phyloP scores from a whole-genome alignment of 2,888 invertebrate species.

The Cryptosula pallasiana region DNA sequence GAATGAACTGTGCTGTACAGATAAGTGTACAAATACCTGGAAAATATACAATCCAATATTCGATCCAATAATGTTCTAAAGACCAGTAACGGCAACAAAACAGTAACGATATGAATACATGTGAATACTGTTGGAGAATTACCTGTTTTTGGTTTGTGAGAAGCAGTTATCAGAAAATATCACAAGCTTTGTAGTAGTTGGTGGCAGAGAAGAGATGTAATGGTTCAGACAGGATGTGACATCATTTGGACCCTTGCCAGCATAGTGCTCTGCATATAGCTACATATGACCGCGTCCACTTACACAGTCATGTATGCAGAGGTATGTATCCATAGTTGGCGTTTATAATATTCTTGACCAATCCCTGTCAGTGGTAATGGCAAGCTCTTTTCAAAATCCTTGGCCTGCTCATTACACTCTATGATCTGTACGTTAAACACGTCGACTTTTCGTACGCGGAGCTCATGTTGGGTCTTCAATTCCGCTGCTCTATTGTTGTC shows the following conservation, averaged over 20 bases:
- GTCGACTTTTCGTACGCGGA: background rate
- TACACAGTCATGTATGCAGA: background rate
- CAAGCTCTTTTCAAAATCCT: conserved; percentile 1
- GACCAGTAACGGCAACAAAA: background rate
- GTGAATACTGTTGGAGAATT: too few species aligned
- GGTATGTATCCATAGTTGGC: conserved; percentile 7
- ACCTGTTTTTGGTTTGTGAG: background rate
- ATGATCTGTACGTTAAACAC: background rate
- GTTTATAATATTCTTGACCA: background rate
- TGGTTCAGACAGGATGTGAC: background rate
- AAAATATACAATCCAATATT: background rate
- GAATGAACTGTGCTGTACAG: background rate
- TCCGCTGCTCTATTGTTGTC: background rate
- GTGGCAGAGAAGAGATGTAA: background rate
- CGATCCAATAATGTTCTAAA: too few species aligned
- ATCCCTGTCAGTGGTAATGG: background rate
- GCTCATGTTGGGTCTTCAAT: background rate
- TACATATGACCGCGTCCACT: background rate
- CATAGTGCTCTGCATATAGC: background rate
- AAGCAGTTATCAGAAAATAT: background rate
- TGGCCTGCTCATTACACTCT: background rate
- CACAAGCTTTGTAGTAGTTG: background rate
- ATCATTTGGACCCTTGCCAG: background rate
- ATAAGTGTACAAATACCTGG: background rate
- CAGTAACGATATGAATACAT: too few species aligned